Conservation (phyloP, 2,113 vertebrate genomes). For the Menura novaehollandiae region DNA sequence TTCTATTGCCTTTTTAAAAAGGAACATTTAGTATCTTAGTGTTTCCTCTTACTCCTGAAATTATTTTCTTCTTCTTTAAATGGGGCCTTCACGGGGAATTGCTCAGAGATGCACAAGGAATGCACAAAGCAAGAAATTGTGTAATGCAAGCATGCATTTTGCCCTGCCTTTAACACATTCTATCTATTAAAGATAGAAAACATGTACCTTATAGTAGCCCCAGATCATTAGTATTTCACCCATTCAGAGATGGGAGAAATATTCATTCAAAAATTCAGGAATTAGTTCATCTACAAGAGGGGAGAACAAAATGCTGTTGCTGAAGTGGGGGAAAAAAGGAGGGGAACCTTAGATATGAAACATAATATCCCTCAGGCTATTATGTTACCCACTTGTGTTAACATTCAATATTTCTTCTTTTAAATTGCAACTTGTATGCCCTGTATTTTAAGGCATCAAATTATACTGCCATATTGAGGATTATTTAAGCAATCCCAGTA, state of each 20-base stretch:
- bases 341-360: not conserved
- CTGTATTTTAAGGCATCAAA: conserved; percentile 49
- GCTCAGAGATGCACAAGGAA: not conserved
- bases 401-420: not conserved
- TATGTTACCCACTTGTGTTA: conserved; percentile 12
- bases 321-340: not conserved
- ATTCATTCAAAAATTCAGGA: not conserved
- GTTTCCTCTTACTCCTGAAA: not conserved
- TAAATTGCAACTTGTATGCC: conserved; percentile 20
- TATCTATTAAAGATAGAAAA: not conserved
- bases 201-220: not conserved
- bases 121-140: not conserved
- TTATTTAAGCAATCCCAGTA: conserved; percentile 59
- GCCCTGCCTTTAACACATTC: not conserved
- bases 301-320: not conserved
- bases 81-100: not conserved
- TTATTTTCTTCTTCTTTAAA: not conserved
- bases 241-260: not conserved
- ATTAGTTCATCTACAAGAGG: not conserved
- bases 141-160: not conserved
- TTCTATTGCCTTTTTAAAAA: not conserved
- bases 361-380: not conserved
- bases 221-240: not conserved
- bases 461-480: conserved; percentile 49
- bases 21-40: not conserved